Evolutionary conservation across 2,888 invertebrate species (phyloP).

Genomic region (Platerodrilus igneus): DNA sequence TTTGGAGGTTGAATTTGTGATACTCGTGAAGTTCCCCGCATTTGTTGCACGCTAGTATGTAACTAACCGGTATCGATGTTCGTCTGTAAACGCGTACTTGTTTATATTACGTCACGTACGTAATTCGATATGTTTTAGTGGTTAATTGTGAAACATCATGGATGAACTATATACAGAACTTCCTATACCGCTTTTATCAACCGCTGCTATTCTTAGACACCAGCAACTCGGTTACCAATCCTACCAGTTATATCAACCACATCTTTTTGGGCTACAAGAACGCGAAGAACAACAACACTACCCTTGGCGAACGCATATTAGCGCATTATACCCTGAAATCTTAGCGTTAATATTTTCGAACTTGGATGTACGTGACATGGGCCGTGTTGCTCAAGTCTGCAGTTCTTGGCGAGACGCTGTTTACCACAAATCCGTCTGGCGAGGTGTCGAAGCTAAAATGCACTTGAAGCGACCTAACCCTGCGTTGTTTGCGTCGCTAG

Average conservation of each 20-base stretch:
- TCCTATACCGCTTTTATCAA: constrained; percentile 53
- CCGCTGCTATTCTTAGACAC: constrained; percentile 50
- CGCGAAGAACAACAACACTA: constrained; percentile 29
- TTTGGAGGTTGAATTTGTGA: constrained; percentile 15
- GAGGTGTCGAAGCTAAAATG: constrained; percentile 86
- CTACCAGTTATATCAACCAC: constrained; percentile 65
- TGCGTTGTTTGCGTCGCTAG: constrained; percentile 79
- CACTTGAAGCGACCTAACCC: constrained; percentile 81
- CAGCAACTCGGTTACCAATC: constrained; percentile 55
- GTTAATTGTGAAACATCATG: constrained; percentile 46
- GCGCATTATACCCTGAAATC: constrained; percentile 87
- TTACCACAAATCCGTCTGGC: constrained; percentile 90
- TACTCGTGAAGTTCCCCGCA: constrained; percentile 19
- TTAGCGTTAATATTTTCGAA: constrained; percentile 88
- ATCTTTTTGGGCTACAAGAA: constrained; percentile 40
- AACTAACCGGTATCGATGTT: constrained; percentile 38
- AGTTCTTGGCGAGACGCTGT: constrained; percentile 87
- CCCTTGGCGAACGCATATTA: constrained; percentile 67
- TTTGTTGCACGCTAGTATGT: constrained; percentile 29
- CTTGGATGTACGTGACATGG: constrained; percentile 82
- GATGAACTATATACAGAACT: constrained; percentile 57
- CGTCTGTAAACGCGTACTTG: constrained; percentile 40
- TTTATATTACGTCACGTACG: constrained; percentile 41
- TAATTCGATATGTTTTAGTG: constrained; percentile 48
- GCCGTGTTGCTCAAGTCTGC: constrained; percentile 86